A percentile compares a stretch with the other conserved stretches of the same genome.
These are phyloP conservation scores for Heterotis niloticus DNA, from an alignment of 2,113 vertebrate genomes.

Conservation along the genomic window DNA sequence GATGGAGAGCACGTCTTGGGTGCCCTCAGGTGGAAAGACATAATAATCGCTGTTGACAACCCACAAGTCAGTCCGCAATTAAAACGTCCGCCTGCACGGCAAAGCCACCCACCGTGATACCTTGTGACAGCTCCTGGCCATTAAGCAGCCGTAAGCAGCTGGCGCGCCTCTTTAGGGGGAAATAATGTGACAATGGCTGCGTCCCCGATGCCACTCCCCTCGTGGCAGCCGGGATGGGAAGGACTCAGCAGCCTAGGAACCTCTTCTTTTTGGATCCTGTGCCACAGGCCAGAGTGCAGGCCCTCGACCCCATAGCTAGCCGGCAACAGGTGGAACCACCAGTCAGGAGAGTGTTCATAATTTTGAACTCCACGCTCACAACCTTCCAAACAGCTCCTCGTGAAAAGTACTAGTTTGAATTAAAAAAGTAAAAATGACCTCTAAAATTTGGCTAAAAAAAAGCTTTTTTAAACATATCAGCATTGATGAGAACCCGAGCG, in stretches of 20 bases:
- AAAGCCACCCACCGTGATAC: constrained; percentile 60
- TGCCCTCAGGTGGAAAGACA: constrained; percentile 62
- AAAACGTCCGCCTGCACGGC: constrained; percentile 63
- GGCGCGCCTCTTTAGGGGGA: constrained; percentile 58
- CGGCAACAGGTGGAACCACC: neutral
- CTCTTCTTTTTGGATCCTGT: constrained; percentile 33
- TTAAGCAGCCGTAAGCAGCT: constrained; percentile 73
- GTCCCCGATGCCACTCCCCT: constrained; percentile 53
- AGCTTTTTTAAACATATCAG: neutral
- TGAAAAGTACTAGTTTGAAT: neutral
- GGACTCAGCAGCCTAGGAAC: constrained; percentile 32
- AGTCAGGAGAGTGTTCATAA: neutral
- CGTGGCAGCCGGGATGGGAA: constrained; percentile 58
- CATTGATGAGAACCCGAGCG: constrained; percentile 11
- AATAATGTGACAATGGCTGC: constrained; percentile 62
- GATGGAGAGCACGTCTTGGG: constrained; percentile 47
- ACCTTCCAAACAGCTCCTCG: neutral
- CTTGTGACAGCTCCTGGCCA: constrained; percentile 69
- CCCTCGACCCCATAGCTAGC: neutral
- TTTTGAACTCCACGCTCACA: neutral
- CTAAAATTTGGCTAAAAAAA: neutral
- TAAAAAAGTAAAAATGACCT: neutral
- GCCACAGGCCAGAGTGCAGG: constrained; percentile 47
- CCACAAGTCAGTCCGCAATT: constrained; percentile 63
- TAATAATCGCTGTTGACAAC: constrained; percentile 61